Base-by-base conservation (phyloP, 2,113 vertebrate species). In the Psittacara wagleri region DNA sequence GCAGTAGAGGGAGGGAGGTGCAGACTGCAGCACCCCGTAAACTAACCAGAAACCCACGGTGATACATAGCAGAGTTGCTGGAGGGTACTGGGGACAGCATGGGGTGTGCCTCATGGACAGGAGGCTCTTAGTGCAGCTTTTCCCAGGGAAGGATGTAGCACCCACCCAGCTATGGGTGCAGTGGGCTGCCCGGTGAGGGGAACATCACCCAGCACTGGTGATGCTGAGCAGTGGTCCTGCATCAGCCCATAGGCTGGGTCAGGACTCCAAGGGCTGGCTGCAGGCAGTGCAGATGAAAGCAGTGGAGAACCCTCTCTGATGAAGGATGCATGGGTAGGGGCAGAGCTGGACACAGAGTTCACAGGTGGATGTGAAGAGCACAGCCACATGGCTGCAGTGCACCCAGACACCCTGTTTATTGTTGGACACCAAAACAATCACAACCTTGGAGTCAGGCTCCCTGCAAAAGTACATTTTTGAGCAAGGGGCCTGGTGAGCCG, bases 401-500 rank as follows among this genome's bases (percentile, higher is more conserved):
- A 68, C 72, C 35, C 61, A 54, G 63, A 78, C 14, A 48, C 33
- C 46, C 57, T n/a, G 3, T 96, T 95, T 96, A 95, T 94, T 96
- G 17, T 74, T 52, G 57, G 23, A 68, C 35, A 73, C 51, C 31
- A 72, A 61, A 79, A 90, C 22, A 59, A 43, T 72, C 61, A 90
- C 74, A 77, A 57, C 43, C 55, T 69, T 91, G 49, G 63, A 75
- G n/a, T 31, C 41, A 57, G 49, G 48, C 48, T 90, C 76, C 35
- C 57, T 87, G 68, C 74, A 95, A 72, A 97, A 97, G 94, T 76
- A 33, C 48, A 54, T 92, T 95, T 92, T 95, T 83, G 13, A 55
- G 78, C 5, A 2, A 69, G 57, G 27, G 10, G 48, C 72, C 72
- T 68, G 52, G 11, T 43, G 31, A 72, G 43, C 63, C 25, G 51